Evolutionary conservation across 2,888 invertebrate genomes (phyloP).

Genomic region (Agonum fuliginosum): DNA sequence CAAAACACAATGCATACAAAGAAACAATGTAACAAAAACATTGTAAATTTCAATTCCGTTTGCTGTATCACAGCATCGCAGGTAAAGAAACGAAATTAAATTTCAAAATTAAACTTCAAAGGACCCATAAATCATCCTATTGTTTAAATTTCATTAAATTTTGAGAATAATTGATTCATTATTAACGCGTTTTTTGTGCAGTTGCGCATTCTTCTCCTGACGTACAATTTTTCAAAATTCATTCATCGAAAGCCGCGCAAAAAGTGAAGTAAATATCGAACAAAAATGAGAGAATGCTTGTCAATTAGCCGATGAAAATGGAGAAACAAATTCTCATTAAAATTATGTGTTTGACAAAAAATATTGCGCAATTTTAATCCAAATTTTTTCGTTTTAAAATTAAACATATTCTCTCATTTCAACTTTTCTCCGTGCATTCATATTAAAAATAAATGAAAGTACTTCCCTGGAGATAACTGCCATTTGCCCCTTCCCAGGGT

Average conservation of each 20-base stretch:
- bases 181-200: constrained; percentile 24
- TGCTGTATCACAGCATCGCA: background rate
- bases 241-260: background rate
- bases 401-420: too few species aligned
- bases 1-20: too few species aligned
- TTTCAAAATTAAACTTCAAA: constrained; percentile 25
- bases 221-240: constrained; percentile 25
- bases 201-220: constrained; percentile 18
- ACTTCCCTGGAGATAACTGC: too few species aligned
- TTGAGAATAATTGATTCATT: constrained; percentile 36
- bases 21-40: too few species aligned
- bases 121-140: constrained; percentile 29
- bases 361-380: background rate
- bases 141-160: constrained; percentile 38
- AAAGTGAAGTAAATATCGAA: constrained; percentile 14
- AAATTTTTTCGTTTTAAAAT: too few species aligned
- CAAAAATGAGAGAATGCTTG: background rate
- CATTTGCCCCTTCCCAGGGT: too few species aligned
- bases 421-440: too few species aligned
- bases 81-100: constrained; percentile 36
- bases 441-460: too few species aligned
- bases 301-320: background rate
- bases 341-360: background rate
- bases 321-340: background rate
- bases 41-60: too few species aligned